Base-by-base conservation (phyloP, 2,113 vertebrate genomes). In the Limanda limanda region DNA sequence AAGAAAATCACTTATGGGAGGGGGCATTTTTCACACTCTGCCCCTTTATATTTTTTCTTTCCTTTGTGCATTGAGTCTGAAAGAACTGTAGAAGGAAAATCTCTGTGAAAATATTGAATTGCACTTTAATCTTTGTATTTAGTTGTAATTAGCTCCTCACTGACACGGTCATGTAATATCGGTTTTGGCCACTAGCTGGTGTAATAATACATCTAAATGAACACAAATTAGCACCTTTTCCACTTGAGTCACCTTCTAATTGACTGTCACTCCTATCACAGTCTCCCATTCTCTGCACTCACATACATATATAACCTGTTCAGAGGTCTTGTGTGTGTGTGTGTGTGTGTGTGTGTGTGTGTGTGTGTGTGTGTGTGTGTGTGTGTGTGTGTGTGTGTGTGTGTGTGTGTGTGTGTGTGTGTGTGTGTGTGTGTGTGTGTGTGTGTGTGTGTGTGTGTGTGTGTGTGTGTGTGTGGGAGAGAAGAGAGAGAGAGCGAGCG, bases 181-280 rank as follows among this genome's bases (percentile, higher is more conserved):
- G 21, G 1, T 55, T 70, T 68, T 21, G 25, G 13, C 85, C 85
- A 86, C 78, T 68, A 87, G 88, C 66, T 76, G 78, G 82, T 68
- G 85, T 71, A 40, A 54, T 57, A 45, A 20, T 42, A 70, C 68
- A 80, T 83, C 55, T 76, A 42, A 65, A 69, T 73, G 31, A 48
- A 58, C 67, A 83, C 18, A 77, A 67, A 83, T 68, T 59, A 42
- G 52, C 60, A 68, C 54, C 69, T 52, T 56, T 61, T 68, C 62
- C 63, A 68, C 60, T 75, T 71, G 56, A 68, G 35, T 72, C 54
- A 70, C 82, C 60, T 63, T 70, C 51, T 75, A 85, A 84, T 69
- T 75, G 66, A 67, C 25, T 17, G 14, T 27, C 57, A 18, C 18
- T 79, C 17, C 40, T 62, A 61, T 78, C 35, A 31, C 23, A 58